A percentile compares a stretch with the other conserved stretches of the same genome.
phyloP scores from a whole-genome alignment of 1,140 invertebrate species.

The Alviniconcha marisindica region DNA sequence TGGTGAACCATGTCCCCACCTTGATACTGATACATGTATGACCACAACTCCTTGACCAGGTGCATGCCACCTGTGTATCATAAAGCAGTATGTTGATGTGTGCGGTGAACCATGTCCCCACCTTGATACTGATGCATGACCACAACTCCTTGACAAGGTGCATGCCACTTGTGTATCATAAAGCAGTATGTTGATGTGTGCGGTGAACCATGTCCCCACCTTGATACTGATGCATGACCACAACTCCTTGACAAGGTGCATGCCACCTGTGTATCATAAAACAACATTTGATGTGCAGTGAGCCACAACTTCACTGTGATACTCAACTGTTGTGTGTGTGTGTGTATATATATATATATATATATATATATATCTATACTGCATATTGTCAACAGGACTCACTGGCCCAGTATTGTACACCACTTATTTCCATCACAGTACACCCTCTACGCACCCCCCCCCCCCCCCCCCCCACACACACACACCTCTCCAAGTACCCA shows the following conservation, averaged over 20 bases:
- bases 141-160: slow-evolving; percentile 67
- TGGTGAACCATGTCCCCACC: slow-evolving; percentile 50
- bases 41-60: slow-evolving; percentile 64
- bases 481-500: too few species aligned
- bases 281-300: too few species aligned
- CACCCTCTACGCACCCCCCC: too few species aligned
- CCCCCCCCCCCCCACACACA: too few species aligned
- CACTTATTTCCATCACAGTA: too few species aligned
- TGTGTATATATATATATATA: too few species aligned
- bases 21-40: slow-evolving; percentile 42
- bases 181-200: too few species aligned
- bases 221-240: slow-evolving; percentile 51
- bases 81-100: too few species aligned
- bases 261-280: slow-evolving; percentile 60
- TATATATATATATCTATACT: too few species aligned
- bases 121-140: slow-evolving; percentile 38
- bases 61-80: slow-evolving; percentile 61
- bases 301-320: slow-evolving; percentile 45
- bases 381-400: too few species aligned
- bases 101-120: slow-evolving; percentile 51
- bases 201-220: slow-evolving; percentile 50
- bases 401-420: too few species aligned
- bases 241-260: slow-evolving; percentile 64
- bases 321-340: too few species aligned
- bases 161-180: slow-evolving; percentile 59